Evolutionary conservation across 2,113 vertebrate species (phyloP), one percentile per base, ranked within the genome.

Genomic region (Lonchura striata): DNA sequence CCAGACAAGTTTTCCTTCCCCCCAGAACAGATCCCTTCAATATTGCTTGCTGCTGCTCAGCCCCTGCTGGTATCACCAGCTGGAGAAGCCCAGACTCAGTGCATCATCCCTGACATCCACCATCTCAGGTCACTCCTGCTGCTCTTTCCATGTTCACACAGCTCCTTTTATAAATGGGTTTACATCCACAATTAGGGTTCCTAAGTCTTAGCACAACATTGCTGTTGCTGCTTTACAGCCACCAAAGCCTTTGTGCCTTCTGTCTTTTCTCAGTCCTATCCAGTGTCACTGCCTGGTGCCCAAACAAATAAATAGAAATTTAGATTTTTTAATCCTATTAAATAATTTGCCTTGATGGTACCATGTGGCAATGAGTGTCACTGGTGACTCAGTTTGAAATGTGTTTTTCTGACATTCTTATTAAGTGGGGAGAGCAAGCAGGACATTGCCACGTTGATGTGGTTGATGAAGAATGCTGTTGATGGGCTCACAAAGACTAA

Each of bases 401-500:
- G 69, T 78, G 44, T 84, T 94, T 93, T 95, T 41, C 80, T 95
- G 72, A 72, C 69, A 61, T 75, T 78, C 31, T 88, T 86, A 50
- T 76, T 92, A 86, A 90, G 57, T 7, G 28, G 31, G 15, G 21
- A 92, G 61, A 86, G 47, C 30, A 71, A 82, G 41, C 44, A 75
- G 76, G 82, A 78, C 76, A 35, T 27, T 88, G 88, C 72, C 92
- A 92, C 76, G 68, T 86, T 6, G 15, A 89, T 72, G 83, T 68
- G 89, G 77, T 76, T 95, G 89, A 69, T 57, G 76, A 42, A 88
- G 83, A 94, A 92, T 84, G 92, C 39, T 88, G 88, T 78, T 94
- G 86, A 86, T 91, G 69, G 86, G 69, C 76, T 93, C 92, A 88
- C 76, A 92, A 91, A 94, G 75, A 88, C 59, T 86, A 94, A 93